Evolutionary conservation across 2,113 vertebrate species (phyloP).

Genomic region (Sakesphorus luctuosus): DNA sequence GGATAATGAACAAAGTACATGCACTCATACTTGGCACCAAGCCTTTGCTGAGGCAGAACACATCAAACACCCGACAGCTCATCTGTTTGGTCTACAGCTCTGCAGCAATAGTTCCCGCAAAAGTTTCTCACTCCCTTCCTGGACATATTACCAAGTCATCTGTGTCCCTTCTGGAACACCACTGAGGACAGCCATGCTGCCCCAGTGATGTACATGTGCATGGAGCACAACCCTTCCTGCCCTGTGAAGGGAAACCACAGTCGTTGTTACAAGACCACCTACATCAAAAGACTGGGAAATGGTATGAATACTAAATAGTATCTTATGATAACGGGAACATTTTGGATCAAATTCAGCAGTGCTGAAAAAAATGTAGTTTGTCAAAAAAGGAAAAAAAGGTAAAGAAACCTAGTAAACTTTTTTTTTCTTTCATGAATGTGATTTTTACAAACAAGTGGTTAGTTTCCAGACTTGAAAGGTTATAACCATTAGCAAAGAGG

Average conservation of each 20-base stretch:
- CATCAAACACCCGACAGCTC: not conserved
- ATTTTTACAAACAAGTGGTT: not conserved
- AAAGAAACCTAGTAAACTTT: not conserved
- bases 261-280: not conserved
- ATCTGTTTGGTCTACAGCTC: not conserved
- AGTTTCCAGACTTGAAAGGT: not conserved
- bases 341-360: not conserved
- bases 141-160: not conserved
- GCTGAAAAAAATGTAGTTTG: not conserved
- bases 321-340: not conserved
- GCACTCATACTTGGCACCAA: not conserved
- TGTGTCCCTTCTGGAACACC: not conserved
- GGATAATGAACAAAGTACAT: not conserved
- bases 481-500: not conserved
- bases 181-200: not conserved
- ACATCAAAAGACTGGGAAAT: not conserved
- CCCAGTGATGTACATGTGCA: accelerated
- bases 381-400: accelerated
- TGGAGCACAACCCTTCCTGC: not conserved
- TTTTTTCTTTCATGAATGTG: not conserved
- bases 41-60: not conserved
- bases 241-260: accelerated
- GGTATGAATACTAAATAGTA: not conserved
- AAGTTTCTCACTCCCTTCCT: not conserved
- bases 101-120: not conserved